These are phyloP conservation scores for Sphaeramia orbicularis DNA, from an alignment of 2,797 vertebrate species.

Conservation along the genomic window DNA sequence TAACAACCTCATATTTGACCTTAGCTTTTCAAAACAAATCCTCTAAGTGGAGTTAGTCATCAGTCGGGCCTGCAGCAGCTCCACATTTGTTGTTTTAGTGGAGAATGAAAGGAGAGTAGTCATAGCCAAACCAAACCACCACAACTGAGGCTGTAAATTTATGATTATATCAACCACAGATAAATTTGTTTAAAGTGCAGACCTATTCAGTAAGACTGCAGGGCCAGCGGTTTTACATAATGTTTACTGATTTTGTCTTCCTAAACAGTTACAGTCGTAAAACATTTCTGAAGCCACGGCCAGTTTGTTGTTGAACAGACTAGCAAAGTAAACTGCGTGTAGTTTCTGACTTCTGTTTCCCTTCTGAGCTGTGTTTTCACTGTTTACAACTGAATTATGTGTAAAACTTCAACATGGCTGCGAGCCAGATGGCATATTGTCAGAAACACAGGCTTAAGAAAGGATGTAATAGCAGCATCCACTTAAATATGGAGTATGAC, in stretches of 20 bases:
- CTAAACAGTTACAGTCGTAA: conserved; percentile 39
- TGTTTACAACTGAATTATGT: conserved; percentile 53
- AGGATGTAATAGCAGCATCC: conserved; percentile 3
- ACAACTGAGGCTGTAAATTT: conserved; percentile 36
- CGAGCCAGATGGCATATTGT: conserved; percentile 37
- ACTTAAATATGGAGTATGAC: background rate
- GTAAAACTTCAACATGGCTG: conserved; percentile 36
- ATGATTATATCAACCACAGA: conserved; percentile 39
- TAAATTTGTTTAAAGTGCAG: conserved; percentile 54
- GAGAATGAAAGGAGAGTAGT: conserved; percentile 35
- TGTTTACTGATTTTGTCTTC: conserved; percentile 23
- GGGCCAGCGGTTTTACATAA: conserved; percentile 10
- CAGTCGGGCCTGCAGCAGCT: conserved; percentile 52
- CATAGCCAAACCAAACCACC: conserved; percentile 20
- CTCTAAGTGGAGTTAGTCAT: conserved; percentile 56
- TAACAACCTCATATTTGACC: conserved; percentile 55
- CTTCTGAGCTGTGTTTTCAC: conserved; percentile 5
- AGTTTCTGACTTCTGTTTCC: conserved; percentile 43
- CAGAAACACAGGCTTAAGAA: conserved; percentile 14
- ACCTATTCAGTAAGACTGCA: conserved; percentile 27
- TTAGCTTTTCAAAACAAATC: conserved; percentile 72
- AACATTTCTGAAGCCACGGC: conserved; percentile 30
- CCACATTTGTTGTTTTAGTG: conserved; percentile 47
- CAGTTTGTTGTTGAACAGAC: conserved; percentile 39
- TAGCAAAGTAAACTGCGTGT: conserved; percentile 32